Percentiles rank a stretch among this genome's conserved stretches.
Evolutionary conservation across 2,797 vertebrate genomes (phyloP).

Genomic region (Peromyscus eremicus): DNA sequence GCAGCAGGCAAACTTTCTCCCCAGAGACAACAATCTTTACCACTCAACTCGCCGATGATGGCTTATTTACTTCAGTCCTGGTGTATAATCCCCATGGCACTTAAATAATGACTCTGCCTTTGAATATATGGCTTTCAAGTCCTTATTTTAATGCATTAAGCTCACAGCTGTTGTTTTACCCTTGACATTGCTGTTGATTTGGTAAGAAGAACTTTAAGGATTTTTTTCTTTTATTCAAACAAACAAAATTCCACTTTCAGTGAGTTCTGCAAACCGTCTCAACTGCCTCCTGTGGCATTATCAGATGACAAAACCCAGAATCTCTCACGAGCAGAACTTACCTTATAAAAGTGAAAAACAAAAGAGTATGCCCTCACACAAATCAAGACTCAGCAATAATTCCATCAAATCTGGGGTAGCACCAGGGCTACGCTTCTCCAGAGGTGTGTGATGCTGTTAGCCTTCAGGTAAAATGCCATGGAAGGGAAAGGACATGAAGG

Average conservation of each 20-base stretch:
- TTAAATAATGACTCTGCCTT: constrained; percentile 77
- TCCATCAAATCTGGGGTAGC: not conserved
- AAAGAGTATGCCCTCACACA: not conserved
- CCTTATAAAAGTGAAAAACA: constrained; percentile 44
- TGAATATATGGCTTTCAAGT: constrained; percentile 69
- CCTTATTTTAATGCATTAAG: constrained; percentile 74
- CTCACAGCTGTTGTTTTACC: constrained; percentile 66
- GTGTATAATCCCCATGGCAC: constrained; percentile 59
- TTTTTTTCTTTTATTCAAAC: constrained; percentile 66
- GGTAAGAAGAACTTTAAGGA: constrained; percentile 66
- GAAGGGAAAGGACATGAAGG: not conserved
- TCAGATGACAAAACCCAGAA: constrained; percentile 73
- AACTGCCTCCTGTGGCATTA: constrained; percentile 52
- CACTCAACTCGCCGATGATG: constrained; percentile 41
- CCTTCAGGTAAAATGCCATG: not conserved
- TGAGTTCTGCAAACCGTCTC: constrained; percentile 64
- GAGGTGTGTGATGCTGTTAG: not conserved
- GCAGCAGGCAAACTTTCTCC: constrained; percentile 41
- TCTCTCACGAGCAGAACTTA: constrained; percentile 52
- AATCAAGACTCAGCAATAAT: not conserved
- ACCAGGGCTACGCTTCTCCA: not conserved
- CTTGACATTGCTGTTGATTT: constrained; percentile 75
- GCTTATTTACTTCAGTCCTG: constrained; percentile 72
- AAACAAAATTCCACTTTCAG: constrained; percentile 76
- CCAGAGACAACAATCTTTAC: constrained; percentile 69